phyloP scores from a whole-genome alignment of 64 coral and sea anemone species.

The Stylophora pistillata region DNA sequence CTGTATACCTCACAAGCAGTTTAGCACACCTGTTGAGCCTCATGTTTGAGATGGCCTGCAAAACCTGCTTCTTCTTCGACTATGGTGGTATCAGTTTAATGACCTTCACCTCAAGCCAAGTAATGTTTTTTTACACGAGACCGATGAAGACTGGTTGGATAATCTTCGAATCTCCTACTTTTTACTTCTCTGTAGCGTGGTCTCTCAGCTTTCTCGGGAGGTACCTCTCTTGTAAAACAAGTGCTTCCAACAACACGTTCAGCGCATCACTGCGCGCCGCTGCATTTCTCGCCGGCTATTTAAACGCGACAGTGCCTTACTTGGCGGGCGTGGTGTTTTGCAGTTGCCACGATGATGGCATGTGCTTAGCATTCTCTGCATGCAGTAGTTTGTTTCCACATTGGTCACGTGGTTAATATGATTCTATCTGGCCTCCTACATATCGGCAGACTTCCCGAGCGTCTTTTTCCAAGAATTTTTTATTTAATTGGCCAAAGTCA shows the following conservation, averaged over 20 bases:
- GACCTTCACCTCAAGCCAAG: slow-evolving; percentile 44
- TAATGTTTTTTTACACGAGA: slow-evolving; percentile 46
- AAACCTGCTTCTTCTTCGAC: slow-evolving; percentile 61
- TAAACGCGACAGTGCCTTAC: slow-evolving; percentile 28
- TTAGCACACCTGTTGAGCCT: slow-evolving; percentile 40
- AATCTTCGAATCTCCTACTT: slow-evolving; percentile 1
- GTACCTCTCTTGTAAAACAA: slow-evolving; percentile 51
- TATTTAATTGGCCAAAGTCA: slow-evolving; percentile 59
- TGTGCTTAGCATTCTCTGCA: not conserved
- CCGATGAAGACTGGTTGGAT: slow-evolving; percentile 27
- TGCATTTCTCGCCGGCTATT: not conserved
- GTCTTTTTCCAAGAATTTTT: slow-evolving; percentile 48
- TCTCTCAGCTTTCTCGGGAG: slow-evolving; percentile 37
- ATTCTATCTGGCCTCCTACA: slow-evolving; percentile 32
- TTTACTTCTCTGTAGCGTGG: slow-evolving; percentile 51
- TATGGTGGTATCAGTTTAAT: slow-evolving; percentile 45
- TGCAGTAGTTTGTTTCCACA: not conserved
- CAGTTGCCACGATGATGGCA: not conserved
- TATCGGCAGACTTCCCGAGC: slow-evolving; percentile 33
- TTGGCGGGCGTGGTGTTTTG: slow-evolving; percentile 25
- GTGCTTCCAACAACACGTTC: slow-evolving; percentile 12
- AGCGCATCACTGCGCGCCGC: slow-evolving; percentile 18
- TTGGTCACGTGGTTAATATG: slow-evolving; percentile 20
- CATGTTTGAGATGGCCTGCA: slow-evolving; percentile 28
- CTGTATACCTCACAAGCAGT: slow-evolving; percentile 3